Percentiles rank a stretch among this genome's conserved stretches.
Evolutionary conservation across 30 jellyfish, hydroid and myxozoan species (phyloP).

Genomic region (Rhopilema esculentum): DNA sequence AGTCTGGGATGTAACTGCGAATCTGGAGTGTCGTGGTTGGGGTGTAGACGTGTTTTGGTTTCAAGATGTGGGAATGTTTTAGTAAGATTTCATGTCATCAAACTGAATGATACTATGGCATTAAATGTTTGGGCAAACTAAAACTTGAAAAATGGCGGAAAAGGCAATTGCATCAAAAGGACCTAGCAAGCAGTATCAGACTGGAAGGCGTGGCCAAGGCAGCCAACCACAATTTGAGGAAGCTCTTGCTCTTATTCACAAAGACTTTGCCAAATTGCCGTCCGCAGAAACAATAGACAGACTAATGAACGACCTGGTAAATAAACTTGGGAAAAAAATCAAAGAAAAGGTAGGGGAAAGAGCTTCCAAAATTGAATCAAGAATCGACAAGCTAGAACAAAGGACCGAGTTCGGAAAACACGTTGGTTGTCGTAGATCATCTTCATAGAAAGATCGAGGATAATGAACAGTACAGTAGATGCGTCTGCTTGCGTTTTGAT

Average conservation of each 20-base stretch:
- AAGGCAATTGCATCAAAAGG: not conserved
- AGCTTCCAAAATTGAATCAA: not conserved
- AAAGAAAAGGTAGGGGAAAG: constrained; percentile 4
- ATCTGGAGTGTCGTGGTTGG: too few species aligned
- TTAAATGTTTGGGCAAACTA: too few species aligned
- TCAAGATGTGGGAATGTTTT: too few species aligned
- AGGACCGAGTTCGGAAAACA: constrained; percentile 8
- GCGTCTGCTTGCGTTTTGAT: constrained; percentile 18
- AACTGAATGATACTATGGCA: too few species aligned
- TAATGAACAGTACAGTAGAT: constrained; percentile 38
- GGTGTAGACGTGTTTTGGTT: too few species aligned
- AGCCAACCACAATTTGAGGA: not conserved
- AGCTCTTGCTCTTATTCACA: not conserved
- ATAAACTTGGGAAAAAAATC: not conserved
- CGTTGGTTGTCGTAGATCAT: constrained; percentile 8
- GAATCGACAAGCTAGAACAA: constrained; percentile 10
- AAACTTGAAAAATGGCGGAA: not conserved
- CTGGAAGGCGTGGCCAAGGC: not conserved
- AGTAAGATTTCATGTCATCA: too few species aligned
- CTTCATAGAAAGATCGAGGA: constrained; percentile 30
- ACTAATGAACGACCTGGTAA: constrained; percentile 5
- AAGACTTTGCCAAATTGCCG: not conserved
- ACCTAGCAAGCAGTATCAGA: not conserved
- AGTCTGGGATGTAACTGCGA: too few species aligned
- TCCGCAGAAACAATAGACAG: not conserved